These are phyloP conservation scores for Indicator indicator DNA, from an alignment of 2,113 vertebrate species.

Conservation along the genomic window DNA sequence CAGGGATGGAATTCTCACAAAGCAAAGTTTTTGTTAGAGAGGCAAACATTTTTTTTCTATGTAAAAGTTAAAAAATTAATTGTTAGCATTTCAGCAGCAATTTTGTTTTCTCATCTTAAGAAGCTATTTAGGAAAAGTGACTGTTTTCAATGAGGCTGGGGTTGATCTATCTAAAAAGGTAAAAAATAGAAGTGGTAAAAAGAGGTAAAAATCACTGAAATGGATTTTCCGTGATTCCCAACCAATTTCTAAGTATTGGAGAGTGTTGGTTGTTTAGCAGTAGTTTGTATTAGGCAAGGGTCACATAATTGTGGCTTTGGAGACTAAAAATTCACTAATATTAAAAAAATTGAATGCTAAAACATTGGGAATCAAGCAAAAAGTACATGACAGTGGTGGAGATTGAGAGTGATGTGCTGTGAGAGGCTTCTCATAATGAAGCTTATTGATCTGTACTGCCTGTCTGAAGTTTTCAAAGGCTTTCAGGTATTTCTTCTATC, in stretches of 20 bases:
- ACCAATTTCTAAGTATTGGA: background rate
- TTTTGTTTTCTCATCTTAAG: slow-evolving; percentile 38
- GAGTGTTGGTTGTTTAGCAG: background rate
- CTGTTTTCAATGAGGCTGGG: background rate
- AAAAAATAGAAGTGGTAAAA: background rate
- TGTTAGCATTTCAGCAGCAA: background rate
- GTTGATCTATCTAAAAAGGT: background rate
- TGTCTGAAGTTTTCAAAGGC: background rate
- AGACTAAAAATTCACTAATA: background rate
- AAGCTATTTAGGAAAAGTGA: background rate
- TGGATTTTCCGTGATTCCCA: background rate
- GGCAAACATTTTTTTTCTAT: background rate
- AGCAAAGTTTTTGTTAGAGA: background rate
- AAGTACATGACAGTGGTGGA: background rate
- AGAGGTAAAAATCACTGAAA: background rate
- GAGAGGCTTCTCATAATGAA: background rate
- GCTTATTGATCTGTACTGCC: background rate
- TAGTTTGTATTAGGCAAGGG: background rate
- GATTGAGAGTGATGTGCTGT: background rate
- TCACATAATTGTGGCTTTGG: background rate
- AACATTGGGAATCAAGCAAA: background rate
- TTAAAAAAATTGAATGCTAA: background rate
- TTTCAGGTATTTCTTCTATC: background rate
- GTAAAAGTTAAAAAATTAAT: background rate
- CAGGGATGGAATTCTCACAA: background rate